Evolutionary conservation across 1,140 invertebrate genomes (phyloP).

Genomic region (Schlechtendalia chinensis): DNA sequence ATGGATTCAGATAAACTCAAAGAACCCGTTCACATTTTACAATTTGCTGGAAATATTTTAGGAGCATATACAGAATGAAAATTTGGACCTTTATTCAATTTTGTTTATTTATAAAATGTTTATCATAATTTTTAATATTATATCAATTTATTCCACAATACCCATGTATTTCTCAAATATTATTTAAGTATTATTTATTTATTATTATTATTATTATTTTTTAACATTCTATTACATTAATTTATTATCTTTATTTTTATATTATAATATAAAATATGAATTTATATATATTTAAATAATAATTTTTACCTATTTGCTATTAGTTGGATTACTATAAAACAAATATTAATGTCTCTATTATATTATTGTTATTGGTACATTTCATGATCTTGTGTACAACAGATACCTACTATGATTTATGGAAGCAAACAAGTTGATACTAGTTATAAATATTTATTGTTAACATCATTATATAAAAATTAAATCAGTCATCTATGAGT

Average conservation of each 20-base stretch:
- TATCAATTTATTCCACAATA: not conserved
- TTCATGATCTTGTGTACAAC: not conserved
- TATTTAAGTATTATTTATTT: not conserved
- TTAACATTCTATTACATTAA: slow-evolving; percentile 23
- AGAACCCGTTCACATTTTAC: slow-evolving; percentile 31
- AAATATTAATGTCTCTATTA: slow-evolving; percentile 3
- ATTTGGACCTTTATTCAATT: not conserved
- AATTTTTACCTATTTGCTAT: slow-evolving; percentile 30
- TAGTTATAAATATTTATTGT: slow-evolving; percentile 38
- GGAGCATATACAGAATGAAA: slow-evolving; percentile 16
- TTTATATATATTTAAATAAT: slow-evolving; percentile 8
- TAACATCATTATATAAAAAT: slow-evolving; percentile 26
- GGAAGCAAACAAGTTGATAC: slow-evolving; percentile 5
- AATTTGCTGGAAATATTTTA: slow-evolving; percentile 45
- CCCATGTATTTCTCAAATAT: not conserved
- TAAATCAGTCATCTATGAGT: slow-evolving; percentile 26
- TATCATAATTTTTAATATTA: not conserved
- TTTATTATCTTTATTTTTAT: slow-evolving; percentile 39
- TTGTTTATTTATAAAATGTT: slow-evolving; percentile 36
- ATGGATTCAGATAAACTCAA: slow-evolving; percentile 9
- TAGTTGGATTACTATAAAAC: slow-evolving; percentile 5
- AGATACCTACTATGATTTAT: not conserved
- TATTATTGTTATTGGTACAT: slow-evolving; percentile 34
- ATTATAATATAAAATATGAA: not conserved
- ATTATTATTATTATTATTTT: slow-evolving; percentile 41